Evolutionary conservation across 2,113 vertebrate species (phyloP).

Genomic region (Myxocyprinus asiaticus): DNA sequence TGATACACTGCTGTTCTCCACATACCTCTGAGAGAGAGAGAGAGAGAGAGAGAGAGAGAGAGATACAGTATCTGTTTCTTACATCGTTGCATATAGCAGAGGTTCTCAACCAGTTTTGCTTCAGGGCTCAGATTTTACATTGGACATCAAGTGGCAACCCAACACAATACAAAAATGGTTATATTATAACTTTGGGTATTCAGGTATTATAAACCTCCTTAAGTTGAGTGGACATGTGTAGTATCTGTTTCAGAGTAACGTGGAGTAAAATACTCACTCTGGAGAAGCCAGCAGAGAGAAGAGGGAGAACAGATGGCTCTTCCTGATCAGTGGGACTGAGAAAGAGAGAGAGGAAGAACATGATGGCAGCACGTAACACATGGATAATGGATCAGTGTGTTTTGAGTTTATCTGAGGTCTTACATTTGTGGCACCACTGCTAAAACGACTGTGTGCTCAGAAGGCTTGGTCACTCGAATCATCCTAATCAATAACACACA

Average conservation of each 20-base stretch:
- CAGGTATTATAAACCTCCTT: no score
- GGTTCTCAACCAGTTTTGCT: no score
- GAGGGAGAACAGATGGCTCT: constrained; percentile 86
- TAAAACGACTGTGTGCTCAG: constrained; percentile 88
- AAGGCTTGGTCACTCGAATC: constrained; percentile 86
- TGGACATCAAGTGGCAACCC: no score
- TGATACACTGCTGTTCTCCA: constrained; percentile 86
- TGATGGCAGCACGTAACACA: constrained; percentile 15
- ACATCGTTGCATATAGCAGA: no score
- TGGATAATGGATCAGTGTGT: constrained; percentile 8
- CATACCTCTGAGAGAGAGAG: constrained; percentile 83
- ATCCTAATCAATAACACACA: constrained; percentile 71
- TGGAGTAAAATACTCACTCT: constrained; percentile 77
- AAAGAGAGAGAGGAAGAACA: constrained; percentile 56
- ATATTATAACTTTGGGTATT: no score
- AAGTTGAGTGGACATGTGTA: no score
- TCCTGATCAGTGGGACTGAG: constrained; percentile 84
- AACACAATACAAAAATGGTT: no score
- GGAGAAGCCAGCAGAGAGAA: constrained; percentile 90
- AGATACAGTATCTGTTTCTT: no score
- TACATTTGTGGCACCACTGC: constrained; percentile 86
- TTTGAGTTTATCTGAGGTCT: constrained; percentile 56
- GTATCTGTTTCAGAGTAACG: no score
- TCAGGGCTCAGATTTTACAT: no score
- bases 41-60: background rate